Evolutionary conservation across 2,797 vertebrate genomes (phyloP).

Genomic region (Prionace glauca): DNA sequence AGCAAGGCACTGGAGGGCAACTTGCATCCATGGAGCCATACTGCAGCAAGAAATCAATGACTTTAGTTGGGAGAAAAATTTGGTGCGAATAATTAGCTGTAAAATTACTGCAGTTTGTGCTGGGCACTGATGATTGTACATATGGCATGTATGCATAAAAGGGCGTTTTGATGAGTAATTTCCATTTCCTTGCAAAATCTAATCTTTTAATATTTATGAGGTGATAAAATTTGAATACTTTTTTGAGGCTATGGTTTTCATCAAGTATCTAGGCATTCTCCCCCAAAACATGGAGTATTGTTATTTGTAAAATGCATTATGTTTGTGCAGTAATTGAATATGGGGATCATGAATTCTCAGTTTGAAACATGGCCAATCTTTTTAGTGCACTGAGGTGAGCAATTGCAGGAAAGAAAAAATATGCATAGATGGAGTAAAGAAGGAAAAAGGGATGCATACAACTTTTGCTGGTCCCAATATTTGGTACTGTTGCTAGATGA

Average conservation of each 20-base stretch:
- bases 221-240: constrained; percentile 8
- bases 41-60: not conserved
- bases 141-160: not conserved
- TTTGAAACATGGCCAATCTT: not conserved
- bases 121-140: constrained; percentile 22
- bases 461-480: constrained; percentile 11
- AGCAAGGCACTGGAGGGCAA: not conserved
- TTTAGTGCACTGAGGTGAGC: constrained; percentile 8
- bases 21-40: not conserved
- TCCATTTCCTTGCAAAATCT: not conserved
- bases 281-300: not conserved
- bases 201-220: not conserved
- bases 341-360: not conserved
- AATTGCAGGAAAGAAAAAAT: not conserved
- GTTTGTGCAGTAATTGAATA: not conserved
- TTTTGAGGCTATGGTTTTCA: not conserved
- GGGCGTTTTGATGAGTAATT: not conserved
- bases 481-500: constrained; percentile 1
- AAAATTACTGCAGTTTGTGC: constrained; percentile 18
- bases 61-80: not conserved
- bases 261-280: not conserved
- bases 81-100: not conserved
- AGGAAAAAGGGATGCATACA: not conserved
- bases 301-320: constrained; percentile 7
- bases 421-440: not conserved